Evolutionary conservation across 2,113 vertebrate species (phyloP), one percentile per base, ranked within the genome.

Genomic region (Daphoenositta chrysoptera): DNA sequence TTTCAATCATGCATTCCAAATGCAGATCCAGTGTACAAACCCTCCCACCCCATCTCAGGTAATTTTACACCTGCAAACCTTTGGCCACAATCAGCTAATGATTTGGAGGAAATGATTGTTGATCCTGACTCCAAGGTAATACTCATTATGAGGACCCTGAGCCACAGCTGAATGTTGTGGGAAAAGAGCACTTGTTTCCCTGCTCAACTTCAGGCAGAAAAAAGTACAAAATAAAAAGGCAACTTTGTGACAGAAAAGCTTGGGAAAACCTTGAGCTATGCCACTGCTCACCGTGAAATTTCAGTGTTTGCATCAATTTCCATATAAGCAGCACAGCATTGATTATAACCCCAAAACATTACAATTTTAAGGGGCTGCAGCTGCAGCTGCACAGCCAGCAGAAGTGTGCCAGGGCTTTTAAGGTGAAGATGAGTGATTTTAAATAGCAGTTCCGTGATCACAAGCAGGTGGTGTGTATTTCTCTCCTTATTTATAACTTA

Each of bases 331-430:
- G 48, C 51, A 30, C n/a, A 44, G n/a, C 18, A 2, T 4, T 19
- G 1, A 1, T 8, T 22, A 9, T 3, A 64, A 39, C 24, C 40
- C 51, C 22, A 18, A 7, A 28, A 28, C 22, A 2, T 15, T 24
- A 4, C 10, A 19, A 8, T 7, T 21, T 2, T 5, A 13, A 11
- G 0, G 3, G 22, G 33, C 28, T 76, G 14, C 13, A 24, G 30
- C 69, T 65, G 80, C 85, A 61, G 73, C 68, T 44, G 31, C 13
- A 33, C 17, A 22, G 40, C 26, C 35, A 2, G 20, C 24, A 3
- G 13, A 40, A 3, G 1, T 0, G 8, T 7, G 18, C 39, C 21
- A 19, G 7, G 33, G 42, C 7, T 23, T 65, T 61, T 30, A 30
- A 13, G 5, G 27, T 20, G 37, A 28, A 50, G 9, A 44, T 0